Evolutionary conservation across 2,797 vertebrate genomes (phyloP).

Genomic region (Falco novaeseelandiae): DNA sequence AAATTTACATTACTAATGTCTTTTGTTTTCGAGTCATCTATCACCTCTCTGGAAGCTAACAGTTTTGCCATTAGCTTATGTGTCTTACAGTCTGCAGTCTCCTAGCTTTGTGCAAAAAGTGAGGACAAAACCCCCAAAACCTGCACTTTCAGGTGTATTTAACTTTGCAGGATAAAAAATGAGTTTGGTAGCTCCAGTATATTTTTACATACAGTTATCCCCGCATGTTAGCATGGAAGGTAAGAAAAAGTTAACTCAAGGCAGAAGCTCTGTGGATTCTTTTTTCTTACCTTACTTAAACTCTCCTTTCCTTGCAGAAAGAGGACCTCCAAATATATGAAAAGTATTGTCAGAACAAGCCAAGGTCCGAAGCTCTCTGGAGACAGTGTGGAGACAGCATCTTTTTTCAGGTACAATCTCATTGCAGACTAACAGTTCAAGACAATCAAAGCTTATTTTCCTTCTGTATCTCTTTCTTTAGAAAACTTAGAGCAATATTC

Average conservation of each 20-base stretch:
- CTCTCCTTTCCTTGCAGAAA: constrained; percentile 81
- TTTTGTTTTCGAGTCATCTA: not conserved
- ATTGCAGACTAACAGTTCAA: not conserved
- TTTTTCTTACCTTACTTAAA: not conserved
- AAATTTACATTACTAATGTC: not conserved
- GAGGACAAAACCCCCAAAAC: not conserved
- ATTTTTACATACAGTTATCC: not conserved
- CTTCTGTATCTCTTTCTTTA: not conserved
- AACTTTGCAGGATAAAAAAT: not conserved
- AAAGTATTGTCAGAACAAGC: constrained; percentile 96
- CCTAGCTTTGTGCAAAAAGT: not conserved
- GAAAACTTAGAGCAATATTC: not conserved
- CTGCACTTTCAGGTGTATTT: not conserved
- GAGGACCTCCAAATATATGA: constrained; percentile 96
- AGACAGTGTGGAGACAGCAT: constrained; percentile 92
- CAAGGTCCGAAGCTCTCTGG: constrained; percentile 92
- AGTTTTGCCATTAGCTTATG: not conserved
- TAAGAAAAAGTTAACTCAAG: not conserved
- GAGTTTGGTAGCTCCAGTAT: not conserved
- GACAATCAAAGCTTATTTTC: not conserved
- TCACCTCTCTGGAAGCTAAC: not conserved
- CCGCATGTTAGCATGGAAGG: not conserved
- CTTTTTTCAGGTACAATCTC: constrained; percentile 88
- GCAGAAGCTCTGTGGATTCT: not conserved
- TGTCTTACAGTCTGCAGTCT: not conserved